Evolutionary conservation across 2,113 vertebrate genomes (phyloP).

Genomic region (Melanocharis versteri): DNA sequence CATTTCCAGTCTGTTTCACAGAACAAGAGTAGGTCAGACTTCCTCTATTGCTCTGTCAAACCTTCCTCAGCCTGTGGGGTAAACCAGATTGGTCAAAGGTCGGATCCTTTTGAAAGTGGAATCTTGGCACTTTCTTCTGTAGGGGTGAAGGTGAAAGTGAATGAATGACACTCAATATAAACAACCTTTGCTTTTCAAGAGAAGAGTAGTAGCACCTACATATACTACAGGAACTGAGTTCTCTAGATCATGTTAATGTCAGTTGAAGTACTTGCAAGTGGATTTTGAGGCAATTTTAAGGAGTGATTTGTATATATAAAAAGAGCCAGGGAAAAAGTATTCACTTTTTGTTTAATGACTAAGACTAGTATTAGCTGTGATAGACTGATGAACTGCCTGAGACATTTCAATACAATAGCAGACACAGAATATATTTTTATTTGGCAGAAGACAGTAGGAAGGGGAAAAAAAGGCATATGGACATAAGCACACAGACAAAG

Average conservation of each 20-base stretch:
- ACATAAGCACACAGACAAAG: background rate
- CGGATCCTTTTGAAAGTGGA: background rate
- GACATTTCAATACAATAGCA: constrained; percentile 49
- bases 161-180: background rate
- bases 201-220: background rate
- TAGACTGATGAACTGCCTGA: constrained; percentile 40
- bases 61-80: background rate
- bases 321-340: constrained; percentile 49
- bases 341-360: background rate
- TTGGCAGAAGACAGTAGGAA: constrained; percentile 30
- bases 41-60: background rate
- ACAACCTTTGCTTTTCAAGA: background rate
- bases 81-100: constrained; percentile 1
- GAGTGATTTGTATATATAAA: constrained; percentile 42
- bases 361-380: constrained; percentile 46
- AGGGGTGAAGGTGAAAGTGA: background rate
- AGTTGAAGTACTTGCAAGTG: background rate
- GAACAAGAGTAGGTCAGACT: background rate
- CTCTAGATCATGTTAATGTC: background rate
- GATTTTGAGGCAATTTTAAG: constrained; percentile 49
- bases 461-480: background rate
- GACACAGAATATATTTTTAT: constrained; percentile 3
- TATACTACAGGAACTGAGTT: background rate
- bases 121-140: background rate
- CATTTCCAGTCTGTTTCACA: background rate